Evolutionary conservation across 2,888 invertebrate genomes (phyloP).

Genomic region (Drosophila cracens): DNA sequence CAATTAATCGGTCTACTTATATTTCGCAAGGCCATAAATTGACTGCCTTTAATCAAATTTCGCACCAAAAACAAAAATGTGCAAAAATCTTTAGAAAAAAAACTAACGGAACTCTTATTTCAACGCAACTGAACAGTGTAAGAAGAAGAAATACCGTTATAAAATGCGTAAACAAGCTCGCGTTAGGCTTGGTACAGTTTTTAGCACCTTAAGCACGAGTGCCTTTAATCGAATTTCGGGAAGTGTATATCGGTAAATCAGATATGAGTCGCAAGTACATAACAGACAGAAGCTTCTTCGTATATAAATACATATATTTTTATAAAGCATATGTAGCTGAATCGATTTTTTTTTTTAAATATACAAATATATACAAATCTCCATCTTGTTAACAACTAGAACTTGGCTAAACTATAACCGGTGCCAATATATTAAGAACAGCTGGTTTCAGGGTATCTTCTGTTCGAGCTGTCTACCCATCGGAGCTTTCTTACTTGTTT

Average conservation of each 20-base stretch:
- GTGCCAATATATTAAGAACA: not conserved
- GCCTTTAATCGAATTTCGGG: not conserved
- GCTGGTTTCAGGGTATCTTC: not conserved
- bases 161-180: not conserved
- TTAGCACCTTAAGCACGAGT: not conserved
- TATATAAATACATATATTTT: not conserved
- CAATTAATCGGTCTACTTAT: too few relatives aligned
- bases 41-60: too few relatives aligned
- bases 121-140: too few relatives aligned
- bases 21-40: too few relatives aligned
- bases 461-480: not conserved
- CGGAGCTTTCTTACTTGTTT: constrained; percentile 10
- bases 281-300: not conserved
- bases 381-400: not conserved
- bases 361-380: not conserved
- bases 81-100: too few relatives aligned
- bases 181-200: not conserved
- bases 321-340: not conserved
- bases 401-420: not conserved
- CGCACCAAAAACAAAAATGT: too few relatives aligned
- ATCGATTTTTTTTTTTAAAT: too few relatives aligned
- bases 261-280: not conserved
- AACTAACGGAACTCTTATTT: too few relatives aligned
- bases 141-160: not conserved
- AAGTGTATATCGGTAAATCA: not conserved